Conservation (phyloP, 2,797 vertebrate species). For the Sebastes cheni region DNA sequence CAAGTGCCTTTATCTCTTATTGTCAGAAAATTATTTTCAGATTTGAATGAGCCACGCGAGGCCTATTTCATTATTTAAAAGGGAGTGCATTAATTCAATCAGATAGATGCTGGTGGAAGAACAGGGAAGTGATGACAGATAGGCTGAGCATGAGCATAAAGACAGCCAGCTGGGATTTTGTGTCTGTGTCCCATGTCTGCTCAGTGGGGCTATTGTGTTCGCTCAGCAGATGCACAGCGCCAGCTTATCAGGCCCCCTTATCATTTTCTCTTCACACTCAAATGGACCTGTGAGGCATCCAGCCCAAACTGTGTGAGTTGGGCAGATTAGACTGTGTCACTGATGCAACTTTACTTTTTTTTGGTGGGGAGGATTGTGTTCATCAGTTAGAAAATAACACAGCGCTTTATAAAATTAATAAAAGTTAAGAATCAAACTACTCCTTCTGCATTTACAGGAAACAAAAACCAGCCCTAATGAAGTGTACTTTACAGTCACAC, state of each 20-base stretch:
- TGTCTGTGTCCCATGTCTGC: slow-evolving; percentile 49
- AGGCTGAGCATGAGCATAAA: slow-evolving; percentile 51
- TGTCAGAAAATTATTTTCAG: slow-evolving; percentile 51
- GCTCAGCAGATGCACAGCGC: slow-evolving; percentile 62
- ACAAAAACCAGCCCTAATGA: not conserved
- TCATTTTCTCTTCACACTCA: slow-evolving; percentile 72
- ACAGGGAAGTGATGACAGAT: slow-evolving; percentile 79
- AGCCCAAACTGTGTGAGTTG: slow-evolving; percentile 35
- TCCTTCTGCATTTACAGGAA: not conserved
- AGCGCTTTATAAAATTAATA: not conserved
- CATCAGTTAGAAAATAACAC: slow-evolving; percentile 3
- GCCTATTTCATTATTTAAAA: slow-evolving; percentile 70
- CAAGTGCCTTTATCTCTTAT: slow-evolving; percentile 44
- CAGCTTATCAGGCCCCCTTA: slow-evolving; percentile 69
- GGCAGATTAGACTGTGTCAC: slow-evolving; percentile 38
- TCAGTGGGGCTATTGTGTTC: slow-evolving; percentile 77
- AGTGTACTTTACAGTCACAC: not conserved
- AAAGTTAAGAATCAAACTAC: not conserved
- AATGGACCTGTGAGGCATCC: slow-evolving; percentile 69
- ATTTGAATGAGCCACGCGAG: slow-evolving; percentile 71
- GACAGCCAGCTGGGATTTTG: slow-evolving; percentile 64
- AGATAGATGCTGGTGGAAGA: slow-evolving; percentile 66
- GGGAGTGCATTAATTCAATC: slow-evolving; percentile 69
- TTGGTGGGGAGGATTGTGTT: not conserved
- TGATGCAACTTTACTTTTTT: slow-evolving; percentile 9